A percentile compares a stretch with the other conserved stretches of the same genome.
These are phyloP conservation scores for Drosophila anceps DNA, from an alignment of 2,888 invertebrate genomes.

Conservation along the genomic window DNA sequence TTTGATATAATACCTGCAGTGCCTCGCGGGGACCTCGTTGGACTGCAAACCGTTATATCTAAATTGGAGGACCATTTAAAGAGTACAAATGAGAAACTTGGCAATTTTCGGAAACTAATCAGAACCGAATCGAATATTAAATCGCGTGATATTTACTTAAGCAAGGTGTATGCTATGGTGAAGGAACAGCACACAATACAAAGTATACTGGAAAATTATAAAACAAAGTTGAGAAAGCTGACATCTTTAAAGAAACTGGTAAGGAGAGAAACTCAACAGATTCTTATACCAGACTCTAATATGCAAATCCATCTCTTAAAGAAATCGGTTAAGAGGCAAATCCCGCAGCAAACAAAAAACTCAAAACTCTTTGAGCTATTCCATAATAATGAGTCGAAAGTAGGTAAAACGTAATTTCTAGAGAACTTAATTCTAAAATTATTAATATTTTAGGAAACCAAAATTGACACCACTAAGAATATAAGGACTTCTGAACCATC, in stretches of 20 bases:
- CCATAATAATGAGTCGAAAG: constrained; percentile 22
- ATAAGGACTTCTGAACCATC: neutral
- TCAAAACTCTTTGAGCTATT: constrained; percentile 44
- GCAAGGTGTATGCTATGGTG: constrained; percentile 31
- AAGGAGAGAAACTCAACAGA: neutral
- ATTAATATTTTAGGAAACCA: constrained; percentile 4
- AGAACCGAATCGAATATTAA: constrained; percentile 17
- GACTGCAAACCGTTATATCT: constrained; percentile 4
- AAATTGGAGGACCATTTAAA: constrained; percentile 25
- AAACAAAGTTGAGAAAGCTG: constrained; percentile 13
- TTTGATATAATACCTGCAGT: neutral
- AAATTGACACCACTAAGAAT: neutral
- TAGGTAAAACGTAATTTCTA: neutral
- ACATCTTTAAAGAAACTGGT: constrained; percentile 9
- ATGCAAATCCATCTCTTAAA: neutral
- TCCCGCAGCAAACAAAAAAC: constrained; percentile 17
- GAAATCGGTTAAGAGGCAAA: neutral
- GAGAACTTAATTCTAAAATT: neutral
- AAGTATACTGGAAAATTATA: constrained; percentile 29
- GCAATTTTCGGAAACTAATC: constrained; percentile 12
- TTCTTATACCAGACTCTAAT: neutral
- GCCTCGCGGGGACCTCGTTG: neutral
- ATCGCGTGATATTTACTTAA: constrained; percentile 9
- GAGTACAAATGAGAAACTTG: constrained; percentile 40
- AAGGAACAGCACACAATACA: constrained; percentile 34